Base-by-base conservation (phyloP, 1,140 invertebrate species). In the Papilio aristodemus region DNA sequence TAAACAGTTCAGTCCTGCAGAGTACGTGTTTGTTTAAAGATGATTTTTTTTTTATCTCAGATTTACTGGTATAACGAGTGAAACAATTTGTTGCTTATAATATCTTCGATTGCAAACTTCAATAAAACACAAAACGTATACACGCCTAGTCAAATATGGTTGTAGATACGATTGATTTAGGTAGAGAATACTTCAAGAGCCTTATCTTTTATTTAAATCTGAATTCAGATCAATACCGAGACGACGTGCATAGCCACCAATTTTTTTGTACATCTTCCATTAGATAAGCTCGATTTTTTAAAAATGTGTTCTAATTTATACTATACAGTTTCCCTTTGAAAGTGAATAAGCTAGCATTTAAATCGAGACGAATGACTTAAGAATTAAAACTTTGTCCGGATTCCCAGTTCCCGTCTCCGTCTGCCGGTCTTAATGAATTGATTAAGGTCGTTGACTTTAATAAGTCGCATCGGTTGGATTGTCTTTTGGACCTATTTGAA, bases 381-480 rank as follows among this genome's bases (percentile, higher is more conserved):
- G 46, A 25, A 54, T 54, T 3, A 50, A 46, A 50, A 54, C 46
- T 54, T 54, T 25, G 27, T 32, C 27, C 27, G 46, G 10, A 25
- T 22, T 25, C 22, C 46, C n/a, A 36, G n/a, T 7, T 22, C 25
- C 27, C 4, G 25, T 36, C 27, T 14, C 14, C 59, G 0, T 6
- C 32, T 14, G 27, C 6, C 36, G 14, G 7, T 38, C 17, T 63
- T 62, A 38, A 63, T 13, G 58, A 43, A 57, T 63, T 69, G 54
- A 69, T 63, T 32, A 54, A 62, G 68, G 59, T 63, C 68, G 32
- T 46, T 50, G 68, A 63, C 43, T 46, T 39, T 58, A 67, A 67
- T 67, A 19, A 58, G 46, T 67, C 32, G 50, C 46, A 38, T 54
- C 37, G 22, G 60, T 62, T 62, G 17, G 14, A 62, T 27, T 37